These are phyloP conservation scores for Vidua macroura DNA, from an alignment of 2,113 vertebrate genomes.

Conservation along the genomic window DNA sequence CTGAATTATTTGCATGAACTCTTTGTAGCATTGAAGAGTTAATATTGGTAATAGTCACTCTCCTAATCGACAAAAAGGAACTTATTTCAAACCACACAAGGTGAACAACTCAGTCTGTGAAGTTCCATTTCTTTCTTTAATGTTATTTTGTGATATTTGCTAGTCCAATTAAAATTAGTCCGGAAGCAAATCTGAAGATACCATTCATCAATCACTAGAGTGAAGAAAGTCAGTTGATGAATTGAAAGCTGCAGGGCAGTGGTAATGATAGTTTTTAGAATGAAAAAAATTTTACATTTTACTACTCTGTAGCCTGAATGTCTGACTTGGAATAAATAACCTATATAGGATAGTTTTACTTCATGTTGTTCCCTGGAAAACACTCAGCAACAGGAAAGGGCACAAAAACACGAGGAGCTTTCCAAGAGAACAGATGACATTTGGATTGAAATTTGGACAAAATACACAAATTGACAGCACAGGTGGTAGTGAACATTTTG, in stretches of 20 bases:
- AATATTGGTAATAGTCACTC: neutral
- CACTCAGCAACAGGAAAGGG: neutral
- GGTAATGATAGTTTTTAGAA: neutral
- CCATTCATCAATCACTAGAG: neutral
- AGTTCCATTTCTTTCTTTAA: neutral
- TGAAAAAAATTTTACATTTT: neutral
- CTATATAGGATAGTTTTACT: neutral
- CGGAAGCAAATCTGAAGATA: neutral
- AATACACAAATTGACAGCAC: neutral
- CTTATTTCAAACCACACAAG: neutral
- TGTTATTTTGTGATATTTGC: neutral
- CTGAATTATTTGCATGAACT: neutral
- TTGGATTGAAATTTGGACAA: neutral
- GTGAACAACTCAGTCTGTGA: neutral
- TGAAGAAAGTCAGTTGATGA: neutral
- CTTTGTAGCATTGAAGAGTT: neutral
- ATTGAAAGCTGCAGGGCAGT: neutral
- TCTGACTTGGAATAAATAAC: neutral
- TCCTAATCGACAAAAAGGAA: neutral
- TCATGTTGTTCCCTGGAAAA: neutral
- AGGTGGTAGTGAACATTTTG: neutral
- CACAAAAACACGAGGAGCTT: neutral
- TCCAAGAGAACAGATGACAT: neutral
- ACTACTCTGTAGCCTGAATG: neutral
- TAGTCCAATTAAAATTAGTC: neutral